Evolutionary conservation across 2,888 invertebrate genomes (phyloP), one percentile per base, ranked within the genome.

Genomic region (Exocentrus adspersus): DNA sequence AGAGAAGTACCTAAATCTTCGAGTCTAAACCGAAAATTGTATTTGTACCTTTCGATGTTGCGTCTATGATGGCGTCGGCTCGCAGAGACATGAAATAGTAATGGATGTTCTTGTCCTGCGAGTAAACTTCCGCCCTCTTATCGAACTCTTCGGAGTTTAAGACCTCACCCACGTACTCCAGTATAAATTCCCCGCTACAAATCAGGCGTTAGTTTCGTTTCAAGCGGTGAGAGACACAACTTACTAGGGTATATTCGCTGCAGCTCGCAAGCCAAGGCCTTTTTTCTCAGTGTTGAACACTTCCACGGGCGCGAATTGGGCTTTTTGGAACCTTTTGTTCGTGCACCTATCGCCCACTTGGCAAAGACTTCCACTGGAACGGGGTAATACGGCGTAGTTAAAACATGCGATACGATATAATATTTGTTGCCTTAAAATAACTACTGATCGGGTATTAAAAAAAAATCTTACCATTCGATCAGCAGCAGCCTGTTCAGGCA

Each of bases 101-200:
- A 83, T 99, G 98, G 30, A 90, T 87, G 79, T 93, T 93, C 80
- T 95, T 94, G 64, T 93, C 93, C 72, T 92, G 90, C 0, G 95
- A 94, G 82, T 98, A 98, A 45, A 91, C 88, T 75, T 92, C 92
- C 0, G 95, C 93, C 5, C 98, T 88, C 58, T 90, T 88, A 78
- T 93, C 92, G 83, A 98, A 98, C 80, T 95, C 94, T 70, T 92
- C 90, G 51, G 91, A 92, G 81, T 95, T 93, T 6, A 98, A 85
- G 0, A 99, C 97, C 85, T 99, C 99, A 0, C 99, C 99, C 0
- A 99, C 94, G 81, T 99, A 99, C 81, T 99, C 99, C 90, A 98
- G 92, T 48, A 99, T 90, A 83, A 99, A 99, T 76, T 92, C 90
- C 6, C 96, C 97, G 61, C 95, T 95, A 84, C 57, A 76, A 73